Conservation (phyloP, 2,113 vertebrate species). For the Sciurus niger region DNA sequence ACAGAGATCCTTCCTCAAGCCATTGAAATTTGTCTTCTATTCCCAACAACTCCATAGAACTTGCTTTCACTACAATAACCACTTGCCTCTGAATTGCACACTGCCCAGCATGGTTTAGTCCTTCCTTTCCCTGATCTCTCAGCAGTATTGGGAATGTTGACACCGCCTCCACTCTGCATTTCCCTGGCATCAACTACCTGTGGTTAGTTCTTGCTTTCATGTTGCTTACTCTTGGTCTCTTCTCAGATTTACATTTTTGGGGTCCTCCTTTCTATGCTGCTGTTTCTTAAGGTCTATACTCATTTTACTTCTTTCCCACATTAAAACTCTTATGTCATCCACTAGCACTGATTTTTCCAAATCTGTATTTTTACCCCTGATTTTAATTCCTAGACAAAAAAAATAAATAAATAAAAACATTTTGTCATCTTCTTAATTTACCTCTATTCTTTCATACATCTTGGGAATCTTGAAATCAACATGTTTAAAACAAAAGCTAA, state of each 20-base stretch:
- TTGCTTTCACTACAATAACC: not conserved
- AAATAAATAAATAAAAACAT: not conserved
- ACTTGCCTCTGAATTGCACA: not conserved
- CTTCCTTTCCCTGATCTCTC: not conserved
- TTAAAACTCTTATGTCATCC: not conserved
- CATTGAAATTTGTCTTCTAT: not conserved
- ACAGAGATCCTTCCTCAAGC: not conserved
- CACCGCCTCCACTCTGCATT: not conserved
- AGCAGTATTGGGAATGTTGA: not conserved
- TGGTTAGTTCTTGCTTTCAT: not conserved
- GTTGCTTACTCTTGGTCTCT: not conserved
- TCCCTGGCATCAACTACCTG: not conserved
- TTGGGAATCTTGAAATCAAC: not conserved
- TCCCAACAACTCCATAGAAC: not conserved
- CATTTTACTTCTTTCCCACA: not conserved
- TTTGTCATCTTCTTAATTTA: not conserved
- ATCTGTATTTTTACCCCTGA: not conserved
- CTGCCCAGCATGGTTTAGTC: not conserved
- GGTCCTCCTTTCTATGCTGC: not conserved
- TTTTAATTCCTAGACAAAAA: not conserved
- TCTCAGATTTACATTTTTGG: not conserved
- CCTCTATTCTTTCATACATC: not conserved
- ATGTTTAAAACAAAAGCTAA: not conserved
- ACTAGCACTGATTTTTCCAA: not conserved
- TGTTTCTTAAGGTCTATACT: not conserved